Conservation (phyloP, 1,140 invertebrate genomes). For the Drosophila saltans region DNA sequence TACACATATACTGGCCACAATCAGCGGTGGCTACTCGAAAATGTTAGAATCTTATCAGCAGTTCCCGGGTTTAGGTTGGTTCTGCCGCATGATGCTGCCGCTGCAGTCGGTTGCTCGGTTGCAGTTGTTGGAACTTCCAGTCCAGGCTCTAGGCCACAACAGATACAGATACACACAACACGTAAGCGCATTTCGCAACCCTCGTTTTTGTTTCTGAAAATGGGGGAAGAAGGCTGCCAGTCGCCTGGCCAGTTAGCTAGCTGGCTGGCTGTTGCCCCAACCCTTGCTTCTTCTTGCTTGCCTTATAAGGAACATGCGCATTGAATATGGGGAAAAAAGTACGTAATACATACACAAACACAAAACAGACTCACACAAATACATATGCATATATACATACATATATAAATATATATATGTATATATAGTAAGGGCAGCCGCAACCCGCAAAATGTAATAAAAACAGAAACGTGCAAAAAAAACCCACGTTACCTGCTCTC, state of each 20-base stretch:
- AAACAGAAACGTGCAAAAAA: constrained; percentile 78
- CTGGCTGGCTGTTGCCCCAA: constrained; percentile 35
- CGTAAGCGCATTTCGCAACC: constrained; percentile 68
- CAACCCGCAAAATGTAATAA: constrained; percentile 72
- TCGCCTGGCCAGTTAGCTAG: too few relatives aligned
- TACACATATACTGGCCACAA: not conserved
- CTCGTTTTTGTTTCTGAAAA: constrained; percentile 43
- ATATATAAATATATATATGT: not conserved
- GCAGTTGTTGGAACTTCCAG: constrained; percentile 25
- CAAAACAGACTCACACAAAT: too few relatives aligned
- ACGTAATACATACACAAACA: constrained; percentile 40
- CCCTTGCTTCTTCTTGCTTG: constrained; percentile 47
- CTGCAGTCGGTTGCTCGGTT: not conserved
- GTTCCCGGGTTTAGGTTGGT: constrained; percentile 5
- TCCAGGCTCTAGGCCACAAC: constrained; percentile 29
- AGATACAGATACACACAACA: constrained; percentile 26
- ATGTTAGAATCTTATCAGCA: constrained; percentile 10
- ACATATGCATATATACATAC: not conserved
- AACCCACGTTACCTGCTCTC: constrained; percentile 34
- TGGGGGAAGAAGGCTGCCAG: constrained; percentile 26
- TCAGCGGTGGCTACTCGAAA: constrained; percentile 1
- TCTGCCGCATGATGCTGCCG: constrained; percentile 17
- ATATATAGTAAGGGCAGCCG: constrained; percentile 45
- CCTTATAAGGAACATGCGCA: constrained; percentile 56
- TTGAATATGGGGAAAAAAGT: constrained; percentile 13